Evolutionary conservation across 1,140 invertebrate species (phyloP).

Genomic region (Macrocentrus cingulum): DNA sequence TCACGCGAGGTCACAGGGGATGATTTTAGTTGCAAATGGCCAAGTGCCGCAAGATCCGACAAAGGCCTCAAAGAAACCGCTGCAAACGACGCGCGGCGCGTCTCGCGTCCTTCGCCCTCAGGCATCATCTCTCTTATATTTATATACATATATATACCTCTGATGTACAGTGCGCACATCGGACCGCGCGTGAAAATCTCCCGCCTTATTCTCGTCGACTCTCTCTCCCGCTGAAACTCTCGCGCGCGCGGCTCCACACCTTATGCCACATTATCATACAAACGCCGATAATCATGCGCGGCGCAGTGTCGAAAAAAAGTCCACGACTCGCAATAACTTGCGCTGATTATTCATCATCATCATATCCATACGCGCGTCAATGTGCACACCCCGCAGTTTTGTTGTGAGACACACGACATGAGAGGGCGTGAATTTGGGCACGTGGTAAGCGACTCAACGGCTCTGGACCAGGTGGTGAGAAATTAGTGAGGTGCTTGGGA

Average conservation of each 20-base stretch:
- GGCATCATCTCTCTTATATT: slow-evolving; percentile 24
- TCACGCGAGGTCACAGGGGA: slow-evolving; percentile 45
- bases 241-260: slow-evolving; percentile 25
- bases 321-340: neutral
- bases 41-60: slow-evolving; percentile 58
- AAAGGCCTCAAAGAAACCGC: slow-evolving; percentile 57
- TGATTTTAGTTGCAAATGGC: slow-evolving; percentile 61
- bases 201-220: slow-evolving; percentile 11
- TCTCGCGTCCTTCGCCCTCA: slow-evolving; percentile 25
- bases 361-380: too few species aligned
- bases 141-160: too few species aligned
- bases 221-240: slow-evolving; percentile 13
- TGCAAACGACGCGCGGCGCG: slow-evolving; percentile 34
- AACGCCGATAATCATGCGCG: slow-evolving; percentile 53
- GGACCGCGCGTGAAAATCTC: neutral
- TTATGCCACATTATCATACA: slow-evolving; percentile 59
- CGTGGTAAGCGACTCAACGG: slow-evolving; percentile 15
- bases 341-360: too few species aligned
- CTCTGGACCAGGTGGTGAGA: slow-evolving; percentile 32
- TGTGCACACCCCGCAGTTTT: too few species aligned
- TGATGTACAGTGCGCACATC: too few species aligned
- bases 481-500: slow-evolving; percentile 22
- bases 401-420: neutral
- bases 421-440: slow-evolving; percentile 17
- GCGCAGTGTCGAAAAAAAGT: too few species aligned